Evolutionary conservation across 2,113 vertebrate genomes (phyloP), one percentile per base, ranked within the genome.

Genomic region (Chloropsis cyanopogon): DNA sequence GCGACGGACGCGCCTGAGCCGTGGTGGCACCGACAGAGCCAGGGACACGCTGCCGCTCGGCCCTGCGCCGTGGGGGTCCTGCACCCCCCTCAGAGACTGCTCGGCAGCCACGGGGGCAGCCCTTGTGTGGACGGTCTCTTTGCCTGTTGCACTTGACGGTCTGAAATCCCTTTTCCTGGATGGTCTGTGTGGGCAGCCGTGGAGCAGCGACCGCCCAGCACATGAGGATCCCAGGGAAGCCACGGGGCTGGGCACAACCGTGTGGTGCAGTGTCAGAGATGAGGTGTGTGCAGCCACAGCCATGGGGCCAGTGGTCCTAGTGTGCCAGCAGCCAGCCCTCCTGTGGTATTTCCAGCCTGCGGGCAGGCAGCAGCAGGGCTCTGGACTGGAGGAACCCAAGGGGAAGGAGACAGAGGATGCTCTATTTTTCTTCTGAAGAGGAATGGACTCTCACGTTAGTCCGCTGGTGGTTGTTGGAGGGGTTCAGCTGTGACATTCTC

Each of bases 341-440:
- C 41, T 60, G 29, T 22, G 69, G 81, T 25, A 12, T 41, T 53
- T 88, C 91, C 1, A 2, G 92, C 93, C 95, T 93, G 90, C 92
- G 0, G 95, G 95, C 95, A 93, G 95, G 96, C 93, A 39, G 24
- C 59, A 66, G 53, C 5, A 12, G 59, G 77, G 56, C 84, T 76
- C 65, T 68, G 92, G 91, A 42, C 39, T 63, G 89, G 75, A 72
- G 82, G 71, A 84, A 65, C 54, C 65, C 4, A 11, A 50, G 42
- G 5, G 6, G 42, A 49, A 60, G 23, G 47, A 59, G 39, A 25
- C 0, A 4, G 82, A 90, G 94, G 54, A 92, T 63, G 68, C 46
- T 96, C 35, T 94, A 44, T 95, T 97, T 95, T 95, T 92, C 63
- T 88, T 80, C 79, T 73, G 50, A 50, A 22, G 66, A 54, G 66